Base-by-base conservation (phyloP, 2,113 vertebrate genomes). In the Mionectes macconnelli region DNA sequence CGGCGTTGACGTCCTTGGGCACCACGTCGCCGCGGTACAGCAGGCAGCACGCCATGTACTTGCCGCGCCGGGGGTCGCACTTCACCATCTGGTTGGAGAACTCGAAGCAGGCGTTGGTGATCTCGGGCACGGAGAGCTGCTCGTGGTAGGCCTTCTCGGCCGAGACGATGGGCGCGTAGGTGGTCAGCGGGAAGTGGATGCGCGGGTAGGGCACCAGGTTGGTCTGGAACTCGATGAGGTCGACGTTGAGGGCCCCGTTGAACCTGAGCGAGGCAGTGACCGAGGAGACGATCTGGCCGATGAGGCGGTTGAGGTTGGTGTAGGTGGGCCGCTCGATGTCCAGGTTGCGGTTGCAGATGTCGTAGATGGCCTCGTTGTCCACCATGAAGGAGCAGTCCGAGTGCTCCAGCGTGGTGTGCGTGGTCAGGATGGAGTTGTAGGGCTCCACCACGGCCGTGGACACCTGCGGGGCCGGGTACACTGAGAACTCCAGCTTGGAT, bases 341-440 rank as follows among this genome's bases (percentile, higher is more conserved):
- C 45, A 98, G 95, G 87, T 98, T 98, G 18, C 97, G 96, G 87
- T 88, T 90, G 64, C 98, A 98, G 78, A 98, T 98, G 83, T 98
- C 97, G 18, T 98, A 98, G 97, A 98, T 98, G 95, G 97, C 98
- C 86, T 98, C 98, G n/a, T 98, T 98, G 85, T 98, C 98, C 57
- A 98, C 98, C 98, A 98, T 98, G 96, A 98, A 98, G 91, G 98
- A 96, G 85, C 98, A 98, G 70, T 98, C 98, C 0, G 98, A 98
- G 95, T 98, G 98, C 97, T 98, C 98, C 93, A 98, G 94, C 15
- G 98, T 98, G 97, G 98, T 98, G 86, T 98, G 98, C 1, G 98
- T 98, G 92, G 98, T 98, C 57, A 98, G 98, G 96, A 98, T 98
- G 94, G 98, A 98, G 96, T 98, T 98, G 94, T 98, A 98, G 50